These are phyloP conservation scores for Clarias laeviceps DNA, from an alignment of 2,797 vertebrate species.

Conservation along the genomic window DNA sequence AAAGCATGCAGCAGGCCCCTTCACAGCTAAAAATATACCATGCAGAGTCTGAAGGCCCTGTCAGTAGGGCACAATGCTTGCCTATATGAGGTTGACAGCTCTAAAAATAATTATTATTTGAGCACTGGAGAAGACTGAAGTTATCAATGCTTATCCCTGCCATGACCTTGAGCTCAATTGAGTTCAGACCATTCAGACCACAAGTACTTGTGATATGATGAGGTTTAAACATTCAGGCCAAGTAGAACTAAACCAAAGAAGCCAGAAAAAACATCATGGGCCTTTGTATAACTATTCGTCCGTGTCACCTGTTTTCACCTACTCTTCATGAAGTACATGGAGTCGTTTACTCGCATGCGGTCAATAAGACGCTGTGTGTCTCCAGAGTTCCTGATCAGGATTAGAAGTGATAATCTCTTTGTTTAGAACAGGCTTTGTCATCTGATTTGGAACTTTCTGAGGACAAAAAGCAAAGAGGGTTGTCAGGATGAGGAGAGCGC, in stretches of 20 bases:
- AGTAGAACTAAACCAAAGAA: not conserved
- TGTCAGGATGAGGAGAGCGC: conserved; percentile 51
- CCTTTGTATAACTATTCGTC: not conserved
- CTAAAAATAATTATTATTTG: conserved; percentile 59
- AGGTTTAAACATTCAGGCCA: conserved; percentile 24
- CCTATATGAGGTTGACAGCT: conserved; percentile 43
- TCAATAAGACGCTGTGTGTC: conserved; percentile 22
- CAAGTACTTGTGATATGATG: conserved; percentile 18
- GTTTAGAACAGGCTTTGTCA: conserved; percentile 60
- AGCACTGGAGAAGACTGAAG: conserved; percentile 34
- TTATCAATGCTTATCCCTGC: conserved; percentile 12
- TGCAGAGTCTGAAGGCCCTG: conserved; percentile 38
- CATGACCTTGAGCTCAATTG: not conserved
- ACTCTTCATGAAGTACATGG: conserved; percentile 22
- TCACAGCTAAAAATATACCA: conserved; percentile 58
- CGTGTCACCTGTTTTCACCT: conserved; percentile 9
- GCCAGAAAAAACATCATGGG: conserved; percentile 4
- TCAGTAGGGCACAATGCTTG: conserved; percentile 51
- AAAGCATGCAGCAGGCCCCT: conserved; percentile 42
- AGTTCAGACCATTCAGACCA: conserved; percentile 4
- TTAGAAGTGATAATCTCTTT: conserved; percentile 62
- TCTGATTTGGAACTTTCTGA: conserved; percentile 56
- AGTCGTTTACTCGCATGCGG: conserved; percentile 22
- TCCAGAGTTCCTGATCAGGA: conserved; percentile 46
- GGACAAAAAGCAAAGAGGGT: conserved; percentile 52